Base-by-base conservation (phyloP, 2,888 invertebrate genomes). In the Listrodromus nycthemerus region DNA sequence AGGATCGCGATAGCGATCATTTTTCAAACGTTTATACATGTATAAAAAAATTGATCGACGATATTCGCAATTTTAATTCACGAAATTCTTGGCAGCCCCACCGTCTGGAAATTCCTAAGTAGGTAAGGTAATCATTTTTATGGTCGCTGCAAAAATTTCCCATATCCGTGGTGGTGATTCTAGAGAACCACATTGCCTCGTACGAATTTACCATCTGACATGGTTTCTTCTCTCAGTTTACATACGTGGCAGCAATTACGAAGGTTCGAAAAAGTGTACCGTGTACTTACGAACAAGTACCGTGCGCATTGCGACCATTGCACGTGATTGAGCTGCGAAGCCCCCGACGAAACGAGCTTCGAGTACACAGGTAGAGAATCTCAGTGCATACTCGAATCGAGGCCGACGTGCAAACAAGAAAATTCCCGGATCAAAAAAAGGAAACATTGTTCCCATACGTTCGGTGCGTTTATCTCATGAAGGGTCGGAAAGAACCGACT, bases 321-420 rank as follows among this genome's bases (percentile, higher is more conserved):
- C 27, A 58, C 50, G 66, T 19, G 73, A 78, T 73, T 52, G 27
- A n/a, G 41, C 67, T 45, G 33, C 45, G 61, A 65, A 48, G 2
- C 2, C 50, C 21, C 13, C 71, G 27, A 41, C 16, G 30, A 6
- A 45, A 41, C 45, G 58, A 78, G 55, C 19, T 37, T n/a, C 13
- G 52, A 78, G 65, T 30, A 30, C 24, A 10, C 21, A 7, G 52
- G 69, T 50, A 70, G 10, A 13, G 45, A 55, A 50, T 48, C 30
- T 52, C 37, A 10, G 13, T 5, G 76, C 24, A 45, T 75, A 37
- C 30, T 16, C 75, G 58, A 37, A 52, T 61, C 10, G 45, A 66
- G 48, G 30, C 16, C 75, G 73, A 74, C 37, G 74, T 70, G 52
- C 74, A 81, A 84, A 84, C 75, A 78, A 69, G 66, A 71, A 81